Evolutionary conservation across 1,140 invertebrate genomes (phyloP).

Genomic region (Hestina assimilis): DNA sequence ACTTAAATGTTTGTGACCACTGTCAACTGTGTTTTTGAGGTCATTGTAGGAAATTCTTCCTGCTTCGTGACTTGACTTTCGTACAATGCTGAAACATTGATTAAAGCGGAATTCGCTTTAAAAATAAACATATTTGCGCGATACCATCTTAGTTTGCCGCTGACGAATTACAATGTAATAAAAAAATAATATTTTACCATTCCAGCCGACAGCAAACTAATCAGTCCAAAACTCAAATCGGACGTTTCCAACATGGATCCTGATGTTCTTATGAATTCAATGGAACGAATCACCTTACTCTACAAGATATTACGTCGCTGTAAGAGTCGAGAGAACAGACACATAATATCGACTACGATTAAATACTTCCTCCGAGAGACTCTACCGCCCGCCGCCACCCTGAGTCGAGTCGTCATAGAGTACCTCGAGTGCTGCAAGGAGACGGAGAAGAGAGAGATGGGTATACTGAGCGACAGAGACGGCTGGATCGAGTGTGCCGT

Average conservation of each 20-base stretch:
- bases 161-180: neutral
- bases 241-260: slow-evolving; percentile 73
- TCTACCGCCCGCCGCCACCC: slow-evolving; percentile 63
- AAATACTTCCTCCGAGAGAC: slow-evolving; percentile 66
- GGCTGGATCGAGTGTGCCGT: slow-evolving; percentile 48
- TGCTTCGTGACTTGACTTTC: too few species aligned
- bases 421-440: slow-evolving; percentile 69
- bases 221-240: slow-evolving; percentile 54
- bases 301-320: slow-evolving; percentile 50
- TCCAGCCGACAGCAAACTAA: slow-evolving; percentile 59
- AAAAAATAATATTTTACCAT: neutral
- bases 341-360: slow-evolving; percentile 39
- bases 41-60: too few species aligned
- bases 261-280: slow-evolving; percentile 68
- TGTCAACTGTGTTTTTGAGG: too few species aligned
- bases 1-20: too few species aligned
- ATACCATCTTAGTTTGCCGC: too few species aligned
- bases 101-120: too few species aligned
- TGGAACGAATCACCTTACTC: slow-evolving; percentile 64
- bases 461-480: slow-evolving; percentile 40
- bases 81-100: too few species aligned
- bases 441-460: slow-evolving; percentile 42
- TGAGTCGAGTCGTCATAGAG: slow-evolving; percentile 73
- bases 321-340: slow-evolving; percentile 35
- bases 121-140: too few species aligned